phyloP scores from a whole-genome alignment of 2,113 vertebrate species.

The Actenoides hombroni region DNA sequence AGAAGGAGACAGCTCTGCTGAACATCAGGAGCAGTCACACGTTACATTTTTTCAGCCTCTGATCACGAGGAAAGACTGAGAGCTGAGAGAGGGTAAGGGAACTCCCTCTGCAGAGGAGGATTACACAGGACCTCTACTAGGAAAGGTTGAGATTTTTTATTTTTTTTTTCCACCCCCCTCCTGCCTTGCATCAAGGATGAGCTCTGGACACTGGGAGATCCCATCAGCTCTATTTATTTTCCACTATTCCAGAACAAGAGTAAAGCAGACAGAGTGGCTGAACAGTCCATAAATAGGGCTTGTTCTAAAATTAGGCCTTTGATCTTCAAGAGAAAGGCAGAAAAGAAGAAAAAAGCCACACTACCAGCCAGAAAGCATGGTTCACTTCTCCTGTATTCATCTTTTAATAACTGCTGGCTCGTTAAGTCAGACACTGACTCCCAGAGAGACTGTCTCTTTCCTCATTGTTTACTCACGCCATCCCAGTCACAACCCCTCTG shows the following conservation, averaged over 20 bases:
- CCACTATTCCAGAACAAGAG: conserved; percentile 8
- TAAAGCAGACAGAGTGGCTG: conserved; percentile 1
- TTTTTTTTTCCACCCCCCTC: not conserved
- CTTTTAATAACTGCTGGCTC: conserved; percentile 61
- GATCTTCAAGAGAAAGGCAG: conserved; percentile 19
- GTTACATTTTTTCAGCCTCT: not conserved
- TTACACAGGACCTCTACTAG: not conserved
- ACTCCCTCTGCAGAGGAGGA: not conserved
- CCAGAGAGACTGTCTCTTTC: conserved; percentile 49
- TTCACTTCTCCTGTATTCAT: conserved; percentile 56
- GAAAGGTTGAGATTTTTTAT: not conserved
- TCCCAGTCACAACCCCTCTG: conserved; percentile 53
- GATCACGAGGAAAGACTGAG: not conserved
- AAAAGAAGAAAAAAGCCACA: conserved; percentile 19
- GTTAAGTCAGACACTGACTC: conserved; percentile 53
- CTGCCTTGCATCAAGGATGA: not conserved
- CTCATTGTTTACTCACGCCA: conserved; percentile 51
- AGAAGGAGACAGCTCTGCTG: not conserved
- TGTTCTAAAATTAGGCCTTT: conserved; percentile 63
- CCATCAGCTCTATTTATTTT: conserved; percentile 1
- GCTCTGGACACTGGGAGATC: not conserved
- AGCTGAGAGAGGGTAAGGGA: not conserved
- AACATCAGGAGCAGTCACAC: not conserved
- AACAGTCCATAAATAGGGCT: conserved; percentile 42
- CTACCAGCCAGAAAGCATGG: conserved; percentile 46